Conservation (phyloP, 2,888 invertebrate species). For the Xylocampa areola region DNA sequence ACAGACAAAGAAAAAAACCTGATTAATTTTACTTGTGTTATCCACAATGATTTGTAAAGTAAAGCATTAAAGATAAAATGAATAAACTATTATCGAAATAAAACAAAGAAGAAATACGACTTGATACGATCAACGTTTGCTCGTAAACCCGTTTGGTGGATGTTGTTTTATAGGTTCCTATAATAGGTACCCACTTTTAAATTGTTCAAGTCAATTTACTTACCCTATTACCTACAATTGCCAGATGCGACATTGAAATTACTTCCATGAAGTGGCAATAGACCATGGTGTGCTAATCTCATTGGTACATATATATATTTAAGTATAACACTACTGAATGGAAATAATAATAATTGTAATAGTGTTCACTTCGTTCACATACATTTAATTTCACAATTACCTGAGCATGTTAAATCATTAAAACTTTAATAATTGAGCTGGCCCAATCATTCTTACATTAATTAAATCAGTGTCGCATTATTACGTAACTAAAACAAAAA, state of each 20-base stretch:
- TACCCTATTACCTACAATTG: constrained; percentile 18
- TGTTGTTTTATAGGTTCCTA: constrained; percentile 38
- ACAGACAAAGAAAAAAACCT: too few relatives aligned
- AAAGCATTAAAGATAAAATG: background rate
- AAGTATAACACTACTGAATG: too few relatives aligned
- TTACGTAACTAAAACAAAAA: background rate
- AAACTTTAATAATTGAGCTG: too few relatives aligned
- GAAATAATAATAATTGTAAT: too few relatives aligned
- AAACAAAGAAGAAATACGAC: constrained; percentile 6
- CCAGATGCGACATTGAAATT: constrained; percentile 45
- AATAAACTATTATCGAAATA: background rate
- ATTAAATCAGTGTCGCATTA: background rate
- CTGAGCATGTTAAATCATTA: too few relatives aligned
- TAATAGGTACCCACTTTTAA: constrained; percentile 23
- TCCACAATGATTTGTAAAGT: too few relatives aligned
- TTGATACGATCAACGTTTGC: constrained; percentile 10
- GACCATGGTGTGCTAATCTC: too few relatives aligned
- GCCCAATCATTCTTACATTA: too few relatives aligned
- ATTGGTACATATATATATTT: too few relatives aligned
- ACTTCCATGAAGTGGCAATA: constrained; percentile 4
- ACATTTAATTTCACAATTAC: too few relatives aligned
- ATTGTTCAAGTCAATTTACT: constrained; percentile 31
- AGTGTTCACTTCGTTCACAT: too few relatives aligned
- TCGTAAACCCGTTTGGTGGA: constrained; percentile 32
- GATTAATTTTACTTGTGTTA: too few relatives aligned